phyloP scores from a whole-genome alignment of 2,113 vertebrate genomes.

The Turdus rufiventris region DNA sequence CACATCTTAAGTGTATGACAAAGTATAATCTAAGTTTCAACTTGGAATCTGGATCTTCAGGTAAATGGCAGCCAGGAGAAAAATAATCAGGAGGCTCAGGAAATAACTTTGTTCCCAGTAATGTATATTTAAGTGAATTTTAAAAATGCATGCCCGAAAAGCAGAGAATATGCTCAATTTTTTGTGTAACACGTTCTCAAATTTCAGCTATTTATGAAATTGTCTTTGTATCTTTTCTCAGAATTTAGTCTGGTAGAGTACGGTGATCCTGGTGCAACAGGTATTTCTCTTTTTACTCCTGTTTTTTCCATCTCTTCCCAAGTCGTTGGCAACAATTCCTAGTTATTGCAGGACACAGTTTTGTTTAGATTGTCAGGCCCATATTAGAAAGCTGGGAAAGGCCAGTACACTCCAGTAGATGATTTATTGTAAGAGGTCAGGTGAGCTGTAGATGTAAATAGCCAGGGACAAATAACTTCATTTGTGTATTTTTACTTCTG shows the following conservation, averaged over 20 bases:
- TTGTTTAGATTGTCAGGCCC: neutral
- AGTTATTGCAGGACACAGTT: neutral
- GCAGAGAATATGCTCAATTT: rapidly evolving
- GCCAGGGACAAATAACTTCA: neutral
- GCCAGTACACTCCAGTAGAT: neutral
- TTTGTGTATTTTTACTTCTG: neutral
- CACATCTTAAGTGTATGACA: neutral
- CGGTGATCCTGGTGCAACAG: neutral
- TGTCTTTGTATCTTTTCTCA: neutral
- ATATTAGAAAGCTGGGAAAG: neutral
- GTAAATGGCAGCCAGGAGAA: neutral
- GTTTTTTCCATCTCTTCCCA: neutral
- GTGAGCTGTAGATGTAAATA: neutral
- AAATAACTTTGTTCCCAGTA: neutral
- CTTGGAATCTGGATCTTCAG: neutral
- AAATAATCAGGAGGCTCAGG: neutral
- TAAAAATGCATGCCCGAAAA: neutral
- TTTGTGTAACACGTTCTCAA: neutral
- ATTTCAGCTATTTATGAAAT: neutral
- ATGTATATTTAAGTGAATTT: neutral
- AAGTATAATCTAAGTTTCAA: neutral
- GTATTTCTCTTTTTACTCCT: neutral
- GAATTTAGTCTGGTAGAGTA: neutral
- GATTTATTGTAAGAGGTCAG: neutral
- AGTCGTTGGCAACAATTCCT: neutral